phyloP scores from a whole-genome alignment of 2,113 vertebrate genomes.

The Platysternon megacephalum region DNA sequence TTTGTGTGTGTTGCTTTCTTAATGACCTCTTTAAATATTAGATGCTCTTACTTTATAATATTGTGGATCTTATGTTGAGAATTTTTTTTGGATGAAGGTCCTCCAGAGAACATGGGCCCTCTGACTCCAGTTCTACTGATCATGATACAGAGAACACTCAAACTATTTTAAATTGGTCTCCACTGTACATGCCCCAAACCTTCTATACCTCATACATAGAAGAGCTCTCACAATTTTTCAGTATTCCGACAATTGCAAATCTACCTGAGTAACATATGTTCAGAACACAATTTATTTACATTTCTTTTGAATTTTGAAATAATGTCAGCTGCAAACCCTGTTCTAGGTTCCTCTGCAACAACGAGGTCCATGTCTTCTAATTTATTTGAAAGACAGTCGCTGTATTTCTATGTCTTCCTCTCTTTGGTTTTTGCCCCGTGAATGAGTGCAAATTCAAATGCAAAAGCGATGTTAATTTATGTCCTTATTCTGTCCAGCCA shows the following conservation, averaged over 20 bases:
- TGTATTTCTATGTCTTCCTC: too few species aligned
- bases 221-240: neutral
- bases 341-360: too few species aligned
- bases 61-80: neutral
- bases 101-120: neutral
- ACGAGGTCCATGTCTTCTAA: too few species aligned
- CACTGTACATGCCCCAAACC: neutral
- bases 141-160: neutral
- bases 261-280: neutral
- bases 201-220: neutral
- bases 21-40: neutral
- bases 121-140: neutral
- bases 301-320: neutral
- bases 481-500: too few species aligned
- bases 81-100: neutral
- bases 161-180: slow-evolving; percentile 19
- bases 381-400: too few species aligned
- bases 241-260: neutral
- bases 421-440: too few species aligned
- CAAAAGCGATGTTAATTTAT: too few species aligned
- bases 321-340: neutral
- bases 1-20: neutral
- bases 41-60: neutral
- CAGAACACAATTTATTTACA: neutral
- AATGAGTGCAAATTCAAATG: too few species aligned